These are phyloP conservation scores for Microctonus hyperodae DNA, from an alignment of 2,888 invertebrate genomes.

Conservation along the genomic window DNA sequence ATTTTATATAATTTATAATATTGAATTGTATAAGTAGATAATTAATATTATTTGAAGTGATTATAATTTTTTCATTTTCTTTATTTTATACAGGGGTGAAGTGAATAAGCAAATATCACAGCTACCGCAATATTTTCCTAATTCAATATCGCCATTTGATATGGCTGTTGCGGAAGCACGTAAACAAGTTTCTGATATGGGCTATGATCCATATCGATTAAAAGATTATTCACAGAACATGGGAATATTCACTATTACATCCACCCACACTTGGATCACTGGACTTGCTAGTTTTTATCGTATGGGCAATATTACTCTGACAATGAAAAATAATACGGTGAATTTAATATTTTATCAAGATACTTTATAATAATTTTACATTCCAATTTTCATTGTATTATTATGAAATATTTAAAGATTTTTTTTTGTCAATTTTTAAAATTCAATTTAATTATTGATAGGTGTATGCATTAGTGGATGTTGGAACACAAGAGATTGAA, in stretches of 20 bases:
- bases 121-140: conserved; percentile 78
- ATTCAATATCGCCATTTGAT: conserved; percentile 86
- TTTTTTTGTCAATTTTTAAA: background rate
- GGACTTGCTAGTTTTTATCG: conserved; percentile 85
- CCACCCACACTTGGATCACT: conserved; percentile 78
- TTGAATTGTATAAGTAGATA: background rate
- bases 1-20: no score
- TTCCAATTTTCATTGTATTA: no score
- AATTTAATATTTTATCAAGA: conserved; percentile 39
- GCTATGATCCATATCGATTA: conserved; percentile 79
- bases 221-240: conserved; percentile 76
- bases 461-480: conserved; percentile 71
- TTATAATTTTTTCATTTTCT: background rate
- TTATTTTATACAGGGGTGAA: conserved; percentile 65
- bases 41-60: background rate
- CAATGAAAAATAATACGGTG: conserved; percentile 76
- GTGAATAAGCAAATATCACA: conserved; percentile 78
- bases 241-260: conserved; percentile 74
- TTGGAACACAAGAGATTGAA: conserved; percentile 81
- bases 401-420: conserved; percentile 5
- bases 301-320: conserved; percentile 78
- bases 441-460: conserved; percentile 32
- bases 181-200: conserved; percentile 71
- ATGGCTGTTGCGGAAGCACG: conserved; percentile 80
- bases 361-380: no score